Base-by-base conservation (phyloP, 1,140 invertebrate genomes). In the Drosophila orena region DNA sequence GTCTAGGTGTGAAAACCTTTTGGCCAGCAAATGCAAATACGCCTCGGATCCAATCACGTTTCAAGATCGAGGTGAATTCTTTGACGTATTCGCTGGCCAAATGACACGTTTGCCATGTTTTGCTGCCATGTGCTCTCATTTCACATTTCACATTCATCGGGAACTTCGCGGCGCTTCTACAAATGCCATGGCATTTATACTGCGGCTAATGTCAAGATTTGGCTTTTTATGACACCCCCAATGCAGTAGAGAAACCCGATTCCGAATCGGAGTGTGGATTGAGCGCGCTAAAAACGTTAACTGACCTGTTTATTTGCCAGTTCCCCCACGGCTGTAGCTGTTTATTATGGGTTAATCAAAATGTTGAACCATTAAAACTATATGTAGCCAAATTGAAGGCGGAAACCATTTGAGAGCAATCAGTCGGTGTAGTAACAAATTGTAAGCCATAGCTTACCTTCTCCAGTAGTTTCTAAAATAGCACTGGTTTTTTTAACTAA, bases 61-160 rank as follows among this genome's bases (percentile, higher is more conserved):
- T 91, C 83, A 88, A 84, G 88, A 91, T 88, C 88, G 88, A 88
- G 83, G 88, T 91, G 73, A 91, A 81, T 90, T 90, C 81, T 88
- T 90, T 61, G 42, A 52, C 58, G 65, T 43, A 59, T 50, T 56
- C 42, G 30, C 44, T 49, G 24, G 37, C 20, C 46, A 81, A 81
- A 86, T 72, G 83, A 47, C 83, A 86, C 83, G 83, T 86, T 61
- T 81, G 64, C 37, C 43, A 57, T 55, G 64, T 43, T 49, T 70
- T 70, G 38, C 59, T 4, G 27, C 15, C 24, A 61, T 17, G 3
- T 40, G 49, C 38, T 62, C 54, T 68, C 50, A 70, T 52, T 72
- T 55, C 65, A 40, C 52, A 66, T 44, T 24, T 55, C 65, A 47
- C 52, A 66, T 44, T 24, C 49, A 70, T 57, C 27, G 40, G 22